A percentile compares a stretch with the other conserved stretches of the same genome.
These are phyloP conservation scores for Mayetiola destructor DNA, from an alignment of 2,888 invertebrate species.

Conservation along the genomic window DNA sequence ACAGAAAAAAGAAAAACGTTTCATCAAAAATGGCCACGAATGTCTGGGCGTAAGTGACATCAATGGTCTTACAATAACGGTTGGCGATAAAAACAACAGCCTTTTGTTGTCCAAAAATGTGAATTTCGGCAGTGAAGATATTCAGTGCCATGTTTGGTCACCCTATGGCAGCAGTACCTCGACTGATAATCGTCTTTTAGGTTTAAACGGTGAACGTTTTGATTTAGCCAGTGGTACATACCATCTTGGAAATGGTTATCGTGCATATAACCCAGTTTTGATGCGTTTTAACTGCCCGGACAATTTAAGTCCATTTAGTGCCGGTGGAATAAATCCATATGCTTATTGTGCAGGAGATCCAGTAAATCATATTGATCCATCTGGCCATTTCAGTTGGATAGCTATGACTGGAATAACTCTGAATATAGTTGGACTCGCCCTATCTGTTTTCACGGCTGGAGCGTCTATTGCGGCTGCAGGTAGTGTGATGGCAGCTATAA, in stretches of 20 bases:
- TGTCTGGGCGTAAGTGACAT: background rate
- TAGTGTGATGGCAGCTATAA: background rate
- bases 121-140: background rate
- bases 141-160: background rate
- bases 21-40: background rate
- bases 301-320: background rate
- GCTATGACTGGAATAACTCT: background rate
- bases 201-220: background rate
- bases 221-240: background rate
- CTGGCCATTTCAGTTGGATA: background rate
- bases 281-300: background rate
- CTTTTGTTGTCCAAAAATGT: background rate
- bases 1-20: background rate
- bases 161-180: background rate
- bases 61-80: background rate
- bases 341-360: background rate
- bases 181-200: background rate
- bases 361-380: background rate
- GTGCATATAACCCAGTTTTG: background rate
- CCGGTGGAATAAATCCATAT: background rate
- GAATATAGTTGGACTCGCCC: background rate
- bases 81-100: background rate
- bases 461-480: background rate
- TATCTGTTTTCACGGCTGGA: background rate
- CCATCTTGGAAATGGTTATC: background rate